Conservation (phyloP, 2,888 invertebrate genomes). For the Prenolepis imparis region DNA sequence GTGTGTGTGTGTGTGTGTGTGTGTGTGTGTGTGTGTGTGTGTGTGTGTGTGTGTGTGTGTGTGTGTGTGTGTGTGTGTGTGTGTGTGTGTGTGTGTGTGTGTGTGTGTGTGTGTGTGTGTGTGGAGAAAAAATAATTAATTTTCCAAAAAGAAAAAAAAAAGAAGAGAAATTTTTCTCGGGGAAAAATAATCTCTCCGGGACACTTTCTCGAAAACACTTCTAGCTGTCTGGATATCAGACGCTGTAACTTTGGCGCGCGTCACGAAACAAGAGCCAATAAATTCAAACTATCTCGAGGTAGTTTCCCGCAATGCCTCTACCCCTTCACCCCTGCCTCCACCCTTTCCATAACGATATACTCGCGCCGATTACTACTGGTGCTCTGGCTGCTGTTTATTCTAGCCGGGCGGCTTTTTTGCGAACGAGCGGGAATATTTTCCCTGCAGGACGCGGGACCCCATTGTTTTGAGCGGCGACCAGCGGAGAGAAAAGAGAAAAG, state of each 20-base stretch:
- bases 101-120: background rate
- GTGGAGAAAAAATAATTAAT: background rate
- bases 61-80: background rate
- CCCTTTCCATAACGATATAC: constrained; percentile 24
- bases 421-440: constrained; percentile 43
- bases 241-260: background rate
- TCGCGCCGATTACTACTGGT: background rate
- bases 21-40: background rate
- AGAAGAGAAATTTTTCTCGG: background rate
- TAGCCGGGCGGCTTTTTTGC: constrained; percentile 41
- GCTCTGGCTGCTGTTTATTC: constrained; percentile 10
- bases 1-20: background rate
- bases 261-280: constrained; percentile 22
- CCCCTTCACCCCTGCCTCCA: no score
- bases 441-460: constrained; percentile 35
- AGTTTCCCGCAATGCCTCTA: constrained; percentile 16
- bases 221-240: background rate
- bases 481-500: constrained; percentile 38
- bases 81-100: background rate
- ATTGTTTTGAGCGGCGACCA: constrained; percentile 37
- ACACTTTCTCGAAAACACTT: constrained; percentile 1
- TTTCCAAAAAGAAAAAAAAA: background rate
- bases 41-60: background rate
- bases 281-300: constrained; percentile 32
- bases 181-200: background rate